Conservation (phyloP, 2,797 vertebrate genomes). For the Sebastes paucispinis region DNA sequence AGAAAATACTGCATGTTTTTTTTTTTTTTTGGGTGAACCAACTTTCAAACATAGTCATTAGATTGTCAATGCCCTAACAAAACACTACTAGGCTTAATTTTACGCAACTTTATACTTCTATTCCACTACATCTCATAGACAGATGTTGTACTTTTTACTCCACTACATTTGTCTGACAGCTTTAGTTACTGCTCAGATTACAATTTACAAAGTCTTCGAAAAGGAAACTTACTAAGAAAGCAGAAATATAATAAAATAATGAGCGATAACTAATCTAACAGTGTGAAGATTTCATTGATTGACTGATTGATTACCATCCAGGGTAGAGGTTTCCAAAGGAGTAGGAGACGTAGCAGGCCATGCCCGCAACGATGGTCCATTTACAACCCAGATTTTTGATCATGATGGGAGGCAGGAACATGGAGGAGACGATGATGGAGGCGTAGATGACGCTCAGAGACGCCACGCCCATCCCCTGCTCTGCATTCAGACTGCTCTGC, state of each 20-base stretch:
- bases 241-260: neutral
- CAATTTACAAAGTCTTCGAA: too few species aligned
- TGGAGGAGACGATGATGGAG: slow-evolving; percentile 90
- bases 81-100: too few species aligned
- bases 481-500: slow-evolving; percentile 94
- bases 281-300: neutral
- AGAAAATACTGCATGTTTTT: too few species aligned
- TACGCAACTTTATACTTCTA: neutral
- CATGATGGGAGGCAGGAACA: slow-evolving; percentile 92
- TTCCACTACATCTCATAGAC: neutral
- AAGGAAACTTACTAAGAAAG: neutral
- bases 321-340: slow-evolving; percentile 92
- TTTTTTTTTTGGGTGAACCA: too few species aligned
- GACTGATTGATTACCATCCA: slow-evolving; percentile 85
- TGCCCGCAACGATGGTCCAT: slow-evolving; percentile 90
- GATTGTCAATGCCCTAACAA: neutral
- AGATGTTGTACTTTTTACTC: neutral
- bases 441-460: slow-evolving; percentile 92
- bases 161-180: neutral
- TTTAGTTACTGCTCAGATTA: neutral
- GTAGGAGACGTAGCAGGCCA: slow-evolving; percentile 92
- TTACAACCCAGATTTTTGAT: slow-evolving; percentile 95
- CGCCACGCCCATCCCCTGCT: slow-evolving; percentile 89
- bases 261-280: too few species aligned
- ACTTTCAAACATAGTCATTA: too few species aligned